These are phyloP conservation scores for Stenodema calcarata DNA, from an alignment of 2,888 invertebrate genomes.

Conservation along the genomic window DNA sequence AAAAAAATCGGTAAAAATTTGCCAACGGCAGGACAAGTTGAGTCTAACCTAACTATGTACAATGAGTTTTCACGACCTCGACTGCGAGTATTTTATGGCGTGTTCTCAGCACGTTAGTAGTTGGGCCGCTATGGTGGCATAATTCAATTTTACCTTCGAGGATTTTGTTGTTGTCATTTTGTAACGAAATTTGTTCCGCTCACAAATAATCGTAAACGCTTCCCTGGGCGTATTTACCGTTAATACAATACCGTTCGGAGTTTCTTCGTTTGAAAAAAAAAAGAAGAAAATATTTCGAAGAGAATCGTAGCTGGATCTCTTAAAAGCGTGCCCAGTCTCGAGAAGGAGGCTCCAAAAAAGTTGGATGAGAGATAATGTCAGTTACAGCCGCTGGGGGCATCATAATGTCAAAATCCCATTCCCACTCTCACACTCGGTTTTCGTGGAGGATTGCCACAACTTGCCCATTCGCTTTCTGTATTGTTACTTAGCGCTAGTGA, in stretches of 20 bases:
- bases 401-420: constrained; percentile 29
- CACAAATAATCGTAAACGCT: background rate
- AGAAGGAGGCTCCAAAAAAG: background rate
- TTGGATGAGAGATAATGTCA: constrained; percentile 27
- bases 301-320: background rate
- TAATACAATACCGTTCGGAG: too few species aligned
- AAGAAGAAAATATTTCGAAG: background rate
- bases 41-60: background rate
- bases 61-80: background rate
- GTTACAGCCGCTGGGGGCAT: constrained; percentile 5
- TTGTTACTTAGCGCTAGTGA: background rate
- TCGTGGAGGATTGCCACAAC: background rate
- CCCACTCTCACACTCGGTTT: background rate
- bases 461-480: background rate
- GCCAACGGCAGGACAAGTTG: background rate
- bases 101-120: background rate
- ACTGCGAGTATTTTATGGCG: background rate
- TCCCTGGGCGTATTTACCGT: background rate
- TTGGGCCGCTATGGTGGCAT: background rate
- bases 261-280: background rate
- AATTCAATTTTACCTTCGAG: background rate
- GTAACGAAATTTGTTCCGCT: background rate
- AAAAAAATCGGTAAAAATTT: too few species aligned
- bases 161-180: too few species aligned
- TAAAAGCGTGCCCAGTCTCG: background rate